Evolutionary conservation across 1,140 invertebrate species (phyloP).

Genomic region (Battus philenor): DNA sequence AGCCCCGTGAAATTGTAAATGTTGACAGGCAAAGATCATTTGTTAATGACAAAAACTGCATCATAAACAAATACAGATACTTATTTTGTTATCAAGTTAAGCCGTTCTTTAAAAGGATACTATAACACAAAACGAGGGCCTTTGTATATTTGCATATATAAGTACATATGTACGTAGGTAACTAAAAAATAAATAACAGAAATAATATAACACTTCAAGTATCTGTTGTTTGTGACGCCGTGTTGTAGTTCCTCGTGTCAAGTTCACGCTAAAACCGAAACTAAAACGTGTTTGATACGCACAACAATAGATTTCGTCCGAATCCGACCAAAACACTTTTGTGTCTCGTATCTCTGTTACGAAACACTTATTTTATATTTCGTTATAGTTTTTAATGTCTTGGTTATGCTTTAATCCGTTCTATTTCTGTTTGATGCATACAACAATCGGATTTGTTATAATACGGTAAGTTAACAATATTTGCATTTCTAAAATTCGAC

Average conservation of each 20-base stretch:
- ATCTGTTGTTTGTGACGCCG: too few species aligned
- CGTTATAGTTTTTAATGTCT: constrained; percentile 20
- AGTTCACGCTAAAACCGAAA: constrained; percentile 38
- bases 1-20: too few species aligned
- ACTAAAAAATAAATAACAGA: neutral
- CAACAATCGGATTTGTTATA: constrained; percentile 29
- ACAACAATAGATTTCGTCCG: constrained; percentile 41
- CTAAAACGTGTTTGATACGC: constrained; percentile 19
- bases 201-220: too few species aligned
- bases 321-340: constrained; percentile 36
- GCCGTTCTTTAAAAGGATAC: neutral
- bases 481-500: constrained; percentile 8
- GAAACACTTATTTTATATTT: constrained; percentile 26
- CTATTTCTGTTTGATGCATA: constrained; percentile 40
- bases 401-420: constrained; percentile 22
- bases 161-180: neutral
- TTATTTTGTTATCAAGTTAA: too few species aligned
- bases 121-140: too few species aligned
- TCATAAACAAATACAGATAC: too few species aligned
- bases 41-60: too few species aligned
- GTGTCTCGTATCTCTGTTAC: constrained; percentile 29
- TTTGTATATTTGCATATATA: too few species aligned
- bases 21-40: too few species aligned
- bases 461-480: constrained; percentile 27
- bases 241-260: constrained; percentile 35